These are phyloP conservation scores for Dromaius novaehollandiae DNA, from an alignment of 2,113 vertebrate species.

Conservation along the genomic window DNA sequence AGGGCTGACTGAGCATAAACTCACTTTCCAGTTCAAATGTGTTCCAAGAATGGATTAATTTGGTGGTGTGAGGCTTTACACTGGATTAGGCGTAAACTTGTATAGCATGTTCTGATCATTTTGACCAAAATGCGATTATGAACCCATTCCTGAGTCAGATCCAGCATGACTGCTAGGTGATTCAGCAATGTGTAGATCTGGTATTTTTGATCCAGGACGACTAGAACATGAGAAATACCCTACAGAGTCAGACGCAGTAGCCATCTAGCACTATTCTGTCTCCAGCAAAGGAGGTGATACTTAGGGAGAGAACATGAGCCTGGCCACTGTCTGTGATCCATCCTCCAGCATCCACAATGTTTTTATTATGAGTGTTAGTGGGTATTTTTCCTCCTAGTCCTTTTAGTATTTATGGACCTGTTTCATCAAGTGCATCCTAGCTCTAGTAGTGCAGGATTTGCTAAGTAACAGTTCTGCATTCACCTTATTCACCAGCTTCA, in stretches of 20 bases:
- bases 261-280: background rate
- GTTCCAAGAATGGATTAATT: background rate
- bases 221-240: background rate
- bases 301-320: background rate
- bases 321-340: background rate
- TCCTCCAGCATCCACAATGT: background rate
- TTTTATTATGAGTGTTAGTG: background rate
- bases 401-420: background rate
- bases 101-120: background rate
- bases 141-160: background rate
- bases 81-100: background rate
- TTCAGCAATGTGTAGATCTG: background rate
- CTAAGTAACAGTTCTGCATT: background rate
- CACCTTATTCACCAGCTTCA: background rate
- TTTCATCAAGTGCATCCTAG: background rate
- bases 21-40: background rate
- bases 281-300: background rate
- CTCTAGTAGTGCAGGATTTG: background rate
- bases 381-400: background rate
- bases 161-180: background rate
- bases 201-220: background rate
- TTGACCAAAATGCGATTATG: background rate
- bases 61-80: background rate
- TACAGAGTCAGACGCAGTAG: background rate
- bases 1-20: fast-evolving